phyloP scores from a whole-genome alignment of 2,797 vertebrate species.

The Oreortyx pictus region DNA sequence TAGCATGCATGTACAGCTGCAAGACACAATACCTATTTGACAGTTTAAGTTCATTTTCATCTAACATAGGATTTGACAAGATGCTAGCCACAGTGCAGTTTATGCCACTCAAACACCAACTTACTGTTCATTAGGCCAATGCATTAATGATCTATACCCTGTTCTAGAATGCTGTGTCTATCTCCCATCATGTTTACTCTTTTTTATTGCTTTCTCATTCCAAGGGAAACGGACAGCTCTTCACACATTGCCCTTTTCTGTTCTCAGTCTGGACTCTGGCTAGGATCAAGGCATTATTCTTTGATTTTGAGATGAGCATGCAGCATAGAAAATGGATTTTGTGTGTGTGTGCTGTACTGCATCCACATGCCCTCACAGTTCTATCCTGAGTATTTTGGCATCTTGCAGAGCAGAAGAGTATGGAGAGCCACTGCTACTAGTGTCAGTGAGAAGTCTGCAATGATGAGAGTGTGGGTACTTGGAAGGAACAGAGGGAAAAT shows the following conservation, averaged over 20 bases:
- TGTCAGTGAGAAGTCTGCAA: neutral
- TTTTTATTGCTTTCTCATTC: neutral
- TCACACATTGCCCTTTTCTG: neutral
- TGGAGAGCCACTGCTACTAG: fast-evolving
- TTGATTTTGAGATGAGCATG: neutral
- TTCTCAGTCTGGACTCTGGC: neutral
- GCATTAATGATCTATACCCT: neutral
- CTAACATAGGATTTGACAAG: slow-evolving; percentile 19
- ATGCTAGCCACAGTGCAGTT: neutral
- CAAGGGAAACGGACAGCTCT: neutral
- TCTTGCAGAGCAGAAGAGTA: neutral
- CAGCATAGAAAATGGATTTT: neutral
- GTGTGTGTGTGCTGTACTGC: neutral
- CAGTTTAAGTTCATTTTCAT: slow-evolving; percentile 25
- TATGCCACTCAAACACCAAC: slow-evolving; percentile 10
- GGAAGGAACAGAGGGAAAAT: neutral
- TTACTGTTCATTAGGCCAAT: slow-evolving; percentile 45
- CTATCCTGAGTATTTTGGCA: neutral
- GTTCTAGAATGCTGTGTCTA: neutral
- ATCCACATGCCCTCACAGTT: neutral
- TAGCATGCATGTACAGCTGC: neutral
- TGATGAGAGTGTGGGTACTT: neutral
- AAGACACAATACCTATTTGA: neutral
- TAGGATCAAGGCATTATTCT: neutral
- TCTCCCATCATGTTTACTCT: neutral